Percentiles rank a stretch among this genome's conserved stretches.
Conservation (phyloP, 2,797 vertebrate genomes). For the Thamnophis elegans region DNA sequence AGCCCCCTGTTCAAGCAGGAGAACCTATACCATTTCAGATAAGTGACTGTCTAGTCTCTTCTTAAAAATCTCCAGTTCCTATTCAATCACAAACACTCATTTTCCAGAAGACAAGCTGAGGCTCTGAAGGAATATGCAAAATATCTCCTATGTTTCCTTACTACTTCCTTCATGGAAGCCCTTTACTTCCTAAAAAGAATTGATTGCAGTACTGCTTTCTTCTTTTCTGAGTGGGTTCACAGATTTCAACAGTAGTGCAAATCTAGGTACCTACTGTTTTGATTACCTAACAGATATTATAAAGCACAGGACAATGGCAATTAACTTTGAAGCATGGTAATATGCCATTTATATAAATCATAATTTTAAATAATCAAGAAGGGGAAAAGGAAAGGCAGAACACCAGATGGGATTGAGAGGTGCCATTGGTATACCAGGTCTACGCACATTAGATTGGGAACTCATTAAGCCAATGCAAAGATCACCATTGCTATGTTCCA, state of each 20-base stretch:
- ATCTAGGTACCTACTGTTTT: not conserved
- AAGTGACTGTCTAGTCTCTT: not conserved
- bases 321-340: not conserved
- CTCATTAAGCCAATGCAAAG: not conserved
- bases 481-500: no score
- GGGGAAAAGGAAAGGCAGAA: not conserved
- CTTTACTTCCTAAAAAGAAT: not conserved
- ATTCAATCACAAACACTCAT: not conserved
- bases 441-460: not conserved
- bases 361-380: not conserved
- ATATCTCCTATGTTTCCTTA: not conserved
- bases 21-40: not conserved
- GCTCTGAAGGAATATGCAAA: not conserved
- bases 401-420: not conserved
- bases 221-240: not conserved
- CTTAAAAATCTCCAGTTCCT: not conserved
- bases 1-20: not conserved
- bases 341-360: not conserved
- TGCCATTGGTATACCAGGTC: not conserved
- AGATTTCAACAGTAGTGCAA: not conserved
- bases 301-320: not conserved
- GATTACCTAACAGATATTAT: not conserved
- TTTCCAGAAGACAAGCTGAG: not conserved
- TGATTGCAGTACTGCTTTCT: not conserved
- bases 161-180: not conserved